phyloP scores from a whole-genome alignment of 1,140 invertebrate species.

The Platorchestia sp. region DNA sequence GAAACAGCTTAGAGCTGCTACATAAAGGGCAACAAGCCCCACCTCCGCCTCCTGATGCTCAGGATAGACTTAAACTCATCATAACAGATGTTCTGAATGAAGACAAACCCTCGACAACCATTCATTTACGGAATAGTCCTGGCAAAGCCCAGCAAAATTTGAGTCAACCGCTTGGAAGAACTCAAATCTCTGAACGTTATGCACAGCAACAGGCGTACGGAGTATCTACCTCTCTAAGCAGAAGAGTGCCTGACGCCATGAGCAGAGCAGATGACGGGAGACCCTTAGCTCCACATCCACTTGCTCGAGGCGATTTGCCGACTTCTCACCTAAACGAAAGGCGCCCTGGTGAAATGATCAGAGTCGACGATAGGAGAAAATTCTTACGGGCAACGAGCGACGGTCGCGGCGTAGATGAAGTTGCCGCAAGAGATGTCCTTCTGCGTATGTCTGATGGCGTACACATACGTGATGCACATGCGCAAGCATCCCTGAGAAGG shows the following conservation, averaged over 20 bases:
- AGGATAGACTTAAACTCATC: conserved; percentile 91
- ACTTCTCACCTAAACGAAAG: background rate
- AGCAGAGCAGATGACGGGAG: background rate
- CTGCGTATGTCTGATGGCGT: conserved; percentile 42
- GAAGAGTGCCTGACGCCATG: background rate
- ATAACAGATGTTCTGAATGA: conserved; percentile 92
- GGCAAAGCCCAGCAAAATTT: conserved; percentile 57
- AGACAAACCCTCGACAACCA: conserved; percentile 72
- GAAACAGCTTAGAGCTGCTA: background rate
- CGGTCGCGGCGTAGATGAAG: background rate
- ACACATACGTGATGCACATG: background rate
- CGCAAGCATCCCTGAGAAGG: background rate
- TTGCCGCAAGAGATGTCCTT: background rate
- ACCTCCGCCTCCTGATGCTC: conserved; percentile 81
- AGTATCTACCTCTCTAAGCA: background rate
- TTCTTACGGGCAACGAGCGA: conserved; percentile 3
- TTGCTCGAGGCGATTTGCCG: background rate
- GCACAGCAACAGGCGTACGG: background rate
- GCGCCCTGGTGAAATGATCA: background rate
- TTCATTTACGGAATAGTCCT: conserved; percentile 16
- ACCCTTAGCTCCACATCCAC: background rate
- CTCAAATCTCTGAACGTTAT: background rate
- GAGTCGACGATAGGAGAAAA: background rate
- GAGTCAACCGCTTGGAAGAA: conserved; percentile 19
- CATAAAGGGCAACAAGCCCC: background rate